These are phyloP conservation scores for Oxytorus armatus DNA, from an alignment of 2,888 invertebrate genomes.

Conservation along the genomic window DNA sequence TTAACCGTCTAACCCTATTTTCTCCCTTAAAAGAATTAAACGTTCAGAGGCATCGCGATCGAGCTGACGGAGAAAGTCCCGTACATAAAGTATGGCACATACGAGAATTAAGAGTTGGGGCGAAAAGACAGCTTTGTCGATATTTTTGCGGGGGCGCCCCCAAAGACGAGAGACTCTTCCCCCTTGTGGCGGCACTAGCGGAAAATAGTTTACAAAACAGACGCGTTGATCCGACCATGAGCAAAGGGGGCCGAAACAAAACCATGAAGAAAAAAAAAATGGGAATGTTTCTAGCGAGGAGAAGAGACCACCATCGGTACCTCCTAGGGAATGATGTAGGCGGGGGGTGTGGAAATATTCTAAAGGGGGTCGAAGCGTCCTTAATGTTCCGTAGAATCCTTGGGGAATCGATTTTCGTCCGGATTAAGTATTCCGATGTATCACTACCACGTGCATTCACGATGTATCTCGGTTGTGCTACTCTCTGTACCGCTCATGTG, in stretches of 20 bases:
- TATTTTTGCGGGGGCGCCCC: constrained; percentile 64
- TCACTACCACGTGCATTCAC: constrained; percentile 61
- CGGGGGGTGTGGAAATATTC: constrained; percentile 79
- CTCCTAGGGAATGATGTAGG: constrained; percentile 43
- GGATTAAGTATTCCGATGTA: constrained; percentile 64
- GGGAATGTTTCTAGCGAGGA: constrained; percentile 19
- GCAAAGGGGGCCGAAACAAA: constrained; percentile 58
- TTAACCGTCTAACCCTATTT: no score
- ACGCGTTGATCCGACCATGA: constrained; percentile 66
- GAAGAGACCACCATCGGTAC: constrained; percentile 36
- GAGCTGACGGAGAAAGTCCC: background rate
- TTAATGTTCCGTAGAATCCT: constrained; percentile 69
- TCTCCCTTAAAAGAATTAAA: no score
- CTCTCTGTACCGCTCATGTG: constrained; percentile 21
- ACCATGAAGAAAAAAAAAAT: constrained; percentile 52
- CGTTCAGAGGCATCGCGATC: no score
- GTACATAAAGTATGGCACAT: background rate
- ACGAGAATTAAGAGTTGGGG: constrained; percentile 30
- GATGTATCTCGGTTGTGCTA: constrained; percentile 31
- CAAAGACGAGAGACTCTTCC: constrained; percentile 35
- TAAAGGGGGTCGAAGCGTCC: constrained; percentile 62
- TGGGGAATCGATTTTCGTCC: constrained; percentile 55
- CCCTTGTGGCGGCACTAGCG: constrained; percentile 71
- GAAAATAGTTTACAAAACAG: constrained; percentile 82
- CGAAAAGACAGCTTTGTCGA: constrained; percentile 32